Conservation (phyloP, 2,113 vertebrate genomes). For the Tragelaphus buxtoni region DNA sequence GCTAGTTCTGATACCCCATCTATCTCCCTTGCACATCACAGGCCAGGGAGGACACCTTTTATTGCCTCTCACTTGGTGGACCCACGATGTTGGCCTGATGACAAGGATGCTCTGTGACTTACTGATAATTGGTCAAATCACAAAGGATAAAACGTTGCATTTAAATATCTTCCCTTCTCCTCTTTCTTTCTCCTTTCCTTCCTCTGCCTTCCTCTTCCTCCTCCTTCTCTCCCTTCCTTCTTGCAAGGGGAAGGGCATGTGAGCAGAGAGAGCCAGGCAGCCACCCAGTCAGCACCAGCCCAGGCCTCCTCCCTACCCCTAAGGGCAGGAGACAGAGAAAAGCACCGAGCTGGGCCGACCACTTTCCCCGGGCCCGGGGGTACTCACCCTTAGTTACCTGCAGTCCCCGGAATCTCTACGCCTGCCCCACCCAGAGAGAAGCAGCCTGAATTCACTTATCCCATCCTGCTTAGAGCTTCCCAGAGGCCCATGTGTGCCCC, state of each 20-base stretch:
- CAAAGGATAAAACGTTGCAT: not conserved
- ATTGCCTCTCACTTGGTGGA: not conserved
- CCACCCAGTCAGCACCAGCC: not conserved
- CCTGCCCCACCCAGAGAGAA: not conserved
- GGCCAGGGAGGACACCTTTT: not conserved
- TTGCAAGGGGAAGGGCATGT: not conserved
- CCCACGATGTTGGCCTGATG: not conserved
- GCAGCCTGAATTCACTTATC: not conserved
- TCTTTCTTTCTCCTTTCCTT: not conserved
- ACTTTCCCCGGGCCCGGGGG: rapidly evolving
- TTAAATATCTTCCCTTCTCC: not conserved
- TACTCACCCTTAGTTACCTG: not conserved
- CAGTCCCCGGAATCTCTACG: too few species aligned
- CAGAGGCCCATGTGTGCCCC: rapidly evolving
- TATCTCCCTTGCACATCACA: not conserved
- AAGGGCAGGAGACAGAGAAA: not conserved
- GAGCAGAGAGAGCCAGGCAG: not conserved
- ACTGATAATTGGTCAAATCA: not conserved
- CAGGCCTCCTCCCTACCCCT: not conserved
- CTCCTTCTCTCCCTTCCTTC: not conserved
- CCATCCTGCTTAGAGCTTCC: not conserved
- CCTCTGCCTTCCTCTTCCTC: not conserved
- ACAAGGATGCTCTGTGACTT: not conserved
- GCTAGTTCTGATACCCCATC: not conserved
- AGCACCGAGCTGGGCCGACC: not conserved